Conservation (phyloP, 2,113 vertebrate genomes). For the Eleginops maclovinus region DNA sequence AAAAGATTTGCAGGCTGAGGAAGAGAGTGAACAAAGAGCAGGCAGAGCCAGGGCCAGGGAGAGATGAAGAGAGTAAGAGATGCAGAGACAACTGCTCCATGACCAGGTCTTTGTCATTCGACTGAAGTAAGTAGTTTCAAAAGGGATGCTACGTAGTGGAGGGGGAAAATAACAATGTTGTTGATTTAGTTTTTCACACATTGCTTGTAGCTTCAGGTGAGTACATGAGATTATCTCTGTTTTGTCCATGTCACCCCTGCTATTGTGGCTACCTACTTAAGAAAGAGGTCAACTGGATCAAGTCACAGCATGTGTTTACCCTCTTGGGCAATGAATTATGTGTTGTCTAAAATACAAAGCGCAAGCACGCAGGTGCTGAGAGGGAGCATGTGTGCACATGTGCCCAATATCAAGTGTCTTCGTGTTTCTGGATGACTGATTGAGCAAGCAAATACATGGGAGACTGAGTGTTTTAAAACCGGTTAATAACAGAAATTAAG, state of each 20-base stretch:
- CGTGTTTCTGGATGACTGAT: conserved; percentile 62
- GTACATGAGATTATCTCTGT: conserved; percentile 53
- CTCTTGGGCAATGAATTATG: conserved; percentile 70
- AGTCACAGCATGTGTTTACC: conserved; percentile 70
- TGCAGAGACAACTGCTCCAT: conserved; percentile 55
- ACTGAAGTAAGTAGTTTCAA: conserved; percentile 54
- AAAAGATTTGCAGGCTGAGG: conserved; percentile 77
- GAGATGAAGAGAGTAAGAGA: conserved; percentile 62
- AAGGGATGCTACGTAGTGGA: conserved; percentile 34
- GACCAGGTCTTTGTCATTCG: conserved; percentile 57
- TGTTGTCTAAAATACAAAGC: conserved; percentile 68
- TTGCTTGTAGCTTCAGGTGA: conserved; percentile 37
- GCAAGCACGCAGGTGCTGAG: conserved; percentile 73
- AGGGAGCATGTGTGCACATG: conserved; percentile 32
- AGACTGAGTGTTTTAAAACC: conserved; percentile 30
- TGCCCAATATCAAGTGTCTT: conserved; percentile 33
- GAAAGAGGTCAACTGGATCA: conserved; percentile 77
- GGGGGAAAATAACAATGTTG: conserved; percentile 31
- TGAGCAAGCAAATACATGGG: conserved; percentile 62
- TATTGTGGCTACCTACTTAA: conserved; percentile 69
- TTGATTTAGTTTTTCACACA: conserved; percentile 40
- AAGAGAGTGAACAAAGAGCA: conserved; percentile 82
- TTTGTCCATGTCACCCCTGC: conserved; percentile 59
- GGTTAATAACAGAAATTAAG: conserved; percentile 20
- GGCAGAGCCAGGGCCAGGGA: conserved; percentile 67